Evolutionary conservation across 2,797 vertebrate genomes (phyloP), one percentile per base, ranked within the genome.

Genomic region (Astyanax mexicanus): DNA sequence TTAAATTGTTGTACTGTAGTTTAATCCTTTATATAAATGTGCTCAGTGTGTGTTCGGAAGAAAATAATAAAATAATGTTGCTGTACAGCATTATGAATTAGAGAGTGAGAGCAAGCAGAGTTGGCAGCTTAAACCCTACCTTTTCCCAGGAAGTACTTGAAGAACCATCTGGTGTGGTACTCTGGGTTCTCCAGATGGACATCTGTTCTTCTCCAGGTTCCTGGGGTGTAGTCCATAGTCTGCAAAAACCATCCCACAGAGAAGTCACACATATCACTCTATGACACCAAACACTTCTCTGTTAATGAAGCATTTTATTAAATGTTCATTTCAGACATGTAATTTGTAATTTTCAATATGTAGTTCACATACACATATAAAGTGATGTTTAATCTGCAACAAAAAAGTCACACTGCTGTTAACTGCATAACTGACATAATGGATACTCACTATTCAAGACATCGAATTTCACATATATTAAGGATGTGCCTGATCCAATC

Each of bases 141-240:
- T 98, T 99, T 99, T 89, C 98, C 98, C 87, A 99, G 93, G 87
- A 99, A 99, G 89, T 99, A 99, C 86, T 96, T 99, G 89, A 99
- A 98, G 89, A 97, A 99, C 98, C 98, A 99, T 92, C 98, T 95
- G 83, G 98, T 99, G 87, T 99, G 97, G 92, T 97, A 99, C 77
- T 99, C 98, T 5, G 98, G 98, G 86, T 99, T 99, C 92, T 99
- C 98, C 93, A 99, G 90, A 91, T 99, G 98, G 86, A 99, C 98
- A 2, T 99, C 98, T 0, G 96, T 99, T 91, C 98, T 95, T 85
- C 95, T 95, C 98, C 98, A 99, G 6, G 95, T 97, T 82, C 95
- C 95, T 0, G 97, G 97, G 57, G 96, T 86, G 74, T 92, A 95
- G 83, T 94, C 92, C 42, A 85, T 88, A 29, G 88, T 94, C 97